A percentile compares a stretch with the other conserved stretches of the same genome.
Conservation (phyloP, 2,113 vertebrate species). For the Furnarius figulus region DNA sequence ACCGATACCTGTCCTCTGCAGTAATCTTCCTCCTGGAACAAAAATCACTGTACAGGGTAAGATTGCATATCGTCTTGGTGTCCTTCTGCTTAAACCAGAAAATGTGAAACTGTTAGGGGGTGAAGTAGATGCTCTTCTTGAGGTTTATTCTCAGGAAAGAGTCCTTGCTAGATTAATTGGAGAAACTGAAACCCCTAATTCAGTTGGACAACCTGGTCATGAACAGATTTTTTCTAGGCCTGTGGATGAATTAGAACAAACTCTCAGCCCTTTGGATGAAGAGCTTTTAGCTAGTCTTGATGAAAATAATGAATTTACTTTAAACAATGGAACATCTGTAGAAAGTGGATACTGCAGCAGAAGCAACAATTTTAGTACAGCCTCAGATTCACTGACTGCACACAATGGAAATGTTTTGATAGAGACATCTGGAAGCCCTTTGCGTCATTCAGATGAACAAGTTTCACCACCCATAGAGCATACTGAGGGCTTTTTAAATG, state of each 20-base stretch:
- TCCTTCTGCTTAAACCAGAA: slow-evolving; percentile 87
- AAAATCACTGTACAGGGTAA: slow-evolving; percentile 90
- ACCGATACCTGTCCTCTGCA: slow-evolving; percentile 80
- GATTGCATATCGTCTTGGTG: slow-evolving; percentile 85
- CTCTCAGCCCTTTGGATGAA: slow-evolving; percentile 80
- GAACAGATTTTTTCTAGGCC: slow-evolving; percentile 9
- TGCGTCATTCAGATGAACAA: background rate
- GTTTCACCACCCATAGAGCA: slow-evolving; percentile 13
- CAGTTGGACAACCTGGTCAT: slow-evolving; percentile 25
- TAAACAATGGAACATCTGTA: slow-evolving; percentile 9
- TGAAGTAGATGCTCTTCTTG: slow-evolving; percentile 88
- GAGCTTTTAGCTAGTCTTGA: slow-evolving; percentile 87
- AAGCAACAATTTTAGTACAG: slow-evolving; percentile 51
- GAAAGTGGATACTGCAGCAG: slow-evolving; percentile 81
- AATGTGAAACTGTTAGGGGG: slow-evolving; percentile 91
- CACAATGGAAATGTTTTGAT: background rate
- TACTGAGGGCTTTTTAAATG: background rate
- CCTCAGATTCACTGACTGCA: background rate
- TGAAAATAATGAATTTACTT: slow-evolving; percentile 66
- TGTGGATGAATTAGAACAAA: slow-evolving; percentile 58
- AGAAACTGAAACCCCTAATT: slow-evolving; percentile 64
- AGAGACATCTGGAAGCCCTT: background rate
- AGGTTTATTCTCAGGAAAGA: slow-evolving; percentile 76
- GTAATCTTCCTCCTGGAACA: slow-evolving; percentile 78
- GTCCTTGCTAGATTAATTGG: slow-evolving; percentile 86